phyloP scores from a whole-genome alignment of 2,888 invertebrate genomes.

The Caenorhabditis sulstoni region DNA sequence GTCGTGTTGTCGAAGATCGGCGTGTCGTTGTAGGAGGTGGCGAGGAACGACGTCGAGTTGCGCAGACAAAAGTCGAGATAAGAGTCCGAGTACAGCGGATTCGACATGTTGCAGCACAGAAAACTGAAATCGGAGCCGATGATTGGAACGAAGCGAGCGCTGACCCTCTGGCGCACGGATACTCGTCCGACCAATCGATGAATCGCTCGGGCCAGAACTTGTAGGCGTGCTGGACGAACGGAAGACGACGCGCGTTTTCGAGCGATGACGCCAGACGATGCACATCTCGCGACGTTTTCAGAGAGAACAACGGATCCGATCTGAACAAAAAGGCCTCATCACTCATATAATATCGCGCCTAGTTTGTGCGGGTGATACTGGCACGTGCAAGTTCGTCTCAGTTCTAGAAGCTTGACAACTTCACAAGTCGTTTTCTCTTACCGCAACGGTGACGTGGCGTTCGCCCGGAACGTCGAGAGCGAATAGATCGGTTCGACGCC shows the following conservation, averaged over 20 bases:
- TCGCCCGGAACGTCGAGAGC: conserved; percentile 68
- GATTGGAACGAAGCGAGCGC: background rate
- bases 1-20: conserved; percentile 78
- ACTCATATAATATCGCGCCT: too few species aligned
- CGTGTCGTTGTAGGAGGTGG: conserved; percentile 79
- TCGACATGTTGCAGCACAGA: conserved; percentile 66
- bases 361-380: too few species aligned
- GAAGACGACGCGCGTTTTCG: conserved; percentile 64
- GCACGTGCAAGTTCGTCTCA: too few species aligned
- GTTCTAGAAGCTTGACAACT: too few species aligned
- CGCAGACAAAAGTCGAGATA: conserved; percentile 69
- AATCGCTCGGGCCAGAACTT: conserved; percentile 79
- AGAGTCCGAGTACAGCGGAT: conserved; percentile 58
- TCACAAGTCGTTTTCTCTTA: too few species aligned
- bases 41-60: conserved; percentile 75
- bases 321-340: conserved; percentile 18
- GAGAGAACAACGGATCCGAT: conserved; percentile 51
- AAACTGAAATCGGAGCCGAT: conserved; percentile 7
- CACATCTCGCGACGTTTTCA: conserved; percentile 50
- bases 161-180: conserved; percentile 64
- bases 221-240: conserved; percentile 71
- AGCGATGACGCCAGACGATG: conserved; percentile 51
- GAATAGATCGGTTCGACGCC: conserved; percentile 70
- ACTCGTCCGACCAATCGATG: conserved; percentile 68
- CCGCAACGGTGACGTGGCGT: conserved; percentile 60